Evolutionary conservation across 2,797 vertebrate genomes (phyloP), one percentile per base, ranked within the genome.

Genomic region (Centropyge bicolor): DNA sequence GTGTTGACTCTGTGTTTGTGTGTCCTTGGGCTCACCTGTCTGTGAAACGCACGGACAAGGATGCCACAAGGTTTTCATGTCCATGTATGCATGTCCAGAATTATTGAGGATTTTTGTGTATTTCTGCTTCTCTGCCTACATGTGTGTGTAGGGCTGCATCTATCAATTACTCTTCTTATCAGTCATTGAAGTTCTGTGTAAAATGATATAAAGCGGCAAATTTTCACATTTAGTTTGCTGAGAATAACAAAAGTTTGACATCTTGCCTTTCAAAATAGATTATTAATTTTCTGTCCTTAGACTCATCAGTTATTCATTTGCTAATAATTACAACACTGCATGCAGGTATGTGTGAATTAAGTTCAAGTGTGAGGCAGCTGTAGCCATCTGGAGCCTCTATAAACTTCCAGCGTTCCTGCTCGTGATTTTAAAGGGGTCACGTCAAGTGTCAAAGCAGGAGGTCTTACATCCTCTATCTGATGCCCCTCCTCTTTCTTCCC

Each of bases 391-490:
- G 77, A 88, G 68, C 17, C 66, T 77, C 73, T 36, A 74, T 87
- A 86, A 88, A 86, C 65, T 24, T 65, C 59, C 65, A 54, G n/a
- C 9, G 46, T 78, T 82, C 72, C 66, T 78, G 51, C 68, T 76
- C 13, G 11, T 31, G 31, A 69, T 86, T 81, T 91, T 65, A 88
- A 86, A 85, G 76, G 55, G 82, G 68, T 64, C 87, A 76, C 5
- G 55, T 82, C 66, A 66, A 84, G 70, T 81, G 81, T 88, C 84
- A 80, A 52, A 63, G 27, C 68, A 12, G 54, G 54, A 83, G 67
- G 78, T 71, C 79, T 69, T 70, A 71, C 76, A 73, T 86, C 63
- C 57, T 82, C 59, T 31, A 22, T 70, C 76, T 45, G 24, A 67
- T 49, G 48, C 3, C 67, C 36, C 68, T 78, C 61, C 69, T n/a